Evolutionary conservation across 2,888 invertebrate genomes (phyloP).

Genomic region (Eupithecia pulchellata): DNA sequence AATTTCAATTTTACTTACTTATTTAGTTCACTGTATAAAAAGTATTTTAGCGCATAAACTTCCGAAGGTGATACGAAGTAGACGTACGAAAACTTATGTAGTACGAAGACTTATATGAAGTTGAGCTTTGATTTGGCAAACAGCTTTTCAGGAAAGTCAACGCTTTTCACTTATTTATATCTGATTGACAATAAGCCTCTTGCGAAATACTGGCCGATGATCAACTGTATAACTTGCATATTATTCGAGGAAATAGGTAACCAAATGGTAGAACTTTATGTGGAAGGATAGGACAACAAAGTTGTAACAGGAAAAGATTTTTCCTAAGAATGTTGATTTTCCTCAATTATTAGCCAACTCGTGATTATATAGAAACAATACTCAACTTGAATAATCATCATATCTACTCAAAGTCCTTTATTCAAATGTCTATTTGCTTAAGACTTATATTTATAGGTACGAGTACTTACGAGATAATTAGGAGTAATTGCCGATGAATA

Average conservation of each 20-base stretch:
- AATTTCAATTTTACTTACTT: too few relatives aligned
- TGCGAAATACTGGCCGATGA: neutral
- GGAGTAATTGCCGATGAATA: neutral
- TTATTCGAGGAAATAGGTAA: neutral
- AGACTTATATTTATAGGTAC: too few relatives aligned
- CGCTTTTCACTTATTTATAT: neutral
- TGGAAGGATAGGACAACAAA: neutral
- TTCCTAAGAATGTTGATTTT: conserved; percentile 3
- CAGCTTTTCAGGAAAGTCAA: neutral
- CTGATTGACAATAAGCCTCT: neutral
- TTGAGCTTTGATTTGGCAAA: neutral
- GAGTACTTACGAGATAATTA: neutral
- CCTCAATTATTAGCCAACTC: neutral
- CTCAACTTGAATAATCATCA: neutral
- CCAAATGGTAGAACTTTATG: neutral
- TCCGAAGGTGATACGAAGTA: neutral
- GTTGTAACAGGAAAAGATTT: neutral
- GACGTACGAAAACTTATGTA: neutral
- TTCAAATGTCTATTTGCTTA: conserved; percentile 1
- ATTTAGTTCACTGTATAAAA: neutral
- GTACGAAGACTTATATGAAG: neutral
- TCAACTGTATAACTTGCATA: neutral
- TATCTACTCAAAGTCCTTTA: neutral
- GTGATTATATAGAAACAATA: neutral
- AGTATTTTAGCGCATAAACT: neutral